These are phyloP conservation scores for Gisinianus flammeolus DNA, from an alignment of 2,888 invertebrate species.

Conservation along the genomic window DNA sequence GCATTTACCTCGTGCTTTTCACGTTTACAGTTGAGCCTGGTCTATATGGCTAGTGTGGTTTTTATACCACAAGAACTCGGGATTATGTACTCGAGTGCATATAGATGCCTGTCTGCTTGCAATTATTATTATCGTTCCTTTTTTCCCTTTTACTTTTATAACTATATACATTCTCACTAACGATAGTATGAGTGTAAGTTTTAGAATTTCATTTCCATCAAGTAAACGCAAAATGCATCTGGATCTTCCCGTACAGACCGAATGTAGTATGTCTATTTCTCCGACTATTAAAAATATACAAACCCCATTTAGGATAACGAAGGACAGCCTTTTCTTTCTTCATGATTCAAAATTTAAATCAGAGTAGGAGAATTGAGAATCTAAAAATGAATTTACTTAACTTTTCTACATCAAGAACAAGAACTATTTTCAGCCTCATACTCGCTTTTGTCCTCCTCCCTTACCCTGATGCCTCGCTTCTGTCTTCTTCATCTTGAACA, in stretches of 20 bases:
- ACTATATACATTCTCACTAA: no score
- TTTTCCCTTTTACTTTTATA: no score
- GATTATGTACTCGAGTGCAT: no score
- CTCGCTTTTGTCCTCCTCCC: conserved; percentile 48
- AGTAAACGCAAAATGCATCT: no score
- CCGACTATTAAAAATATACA: neutral
- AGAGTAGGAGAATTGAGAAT: conserved; percentile 43
- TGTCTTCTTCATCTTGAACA: neutral
- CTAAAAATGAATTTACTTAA: conserved; percentile 55
- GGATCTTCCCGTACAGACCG: no score
- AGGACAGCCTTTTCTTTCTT: neutral
- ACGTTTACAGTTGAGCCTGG: neutral
- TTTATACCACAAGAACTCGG: no score
- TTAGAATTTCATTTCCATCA: no score
- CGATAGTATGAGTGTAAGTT: no score
- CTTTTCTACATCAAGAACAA: conserved; percentile 40
- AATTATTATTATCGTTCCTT: no score
- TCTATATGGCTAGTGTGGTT: no score
- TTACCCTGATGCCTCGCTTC: neutral
- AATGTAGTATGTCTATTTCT: no score
- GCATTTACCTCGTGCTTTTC: conserved; percentile 2
- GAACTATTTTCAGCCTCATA: conserved; percentile 56
- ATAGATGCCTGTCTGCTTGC: no score
- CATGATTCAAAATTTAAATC: neutral
- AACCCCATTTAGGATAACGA: neutral